phyloP scores from a whole-genome alignment of 2,888 invertebrate species.

The Syritta pipiens region DNA sequence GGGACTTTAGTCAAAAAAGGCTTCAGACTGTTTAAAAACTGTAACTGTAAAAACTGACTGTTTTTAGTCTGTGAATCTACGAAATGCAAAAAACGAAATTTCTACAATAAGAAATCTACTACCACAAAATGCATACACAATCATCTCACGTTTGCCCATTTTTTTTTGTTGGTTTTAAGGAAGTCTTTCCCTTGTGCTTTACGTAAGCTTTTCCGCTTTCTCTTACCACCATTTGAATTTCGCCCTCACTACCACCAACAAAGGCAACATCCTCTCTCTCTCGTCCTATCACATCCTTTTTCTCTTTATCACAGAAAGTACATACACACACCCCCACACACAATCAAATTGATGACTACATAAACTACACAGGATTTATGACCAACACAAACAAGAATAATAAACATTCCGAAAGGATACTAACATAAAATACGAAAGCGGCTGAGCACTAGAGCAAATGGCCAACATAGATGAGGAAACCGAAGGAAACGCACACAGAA shows the following conservation, averaged over 20 bases:
- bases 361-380: conserved; percentile 78
- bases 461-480: conserved; percentile 67
- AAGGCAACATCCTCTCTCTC: conserved; percentile 12
- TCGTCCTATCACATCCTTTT: conserved; percentile 22
- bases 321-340: conserved; percentile 31
- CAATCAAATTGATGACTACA: conserved; percentile 70
- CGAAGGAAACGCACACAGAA: conserved; percentile 64
- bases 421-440: conserved; percentile 68
- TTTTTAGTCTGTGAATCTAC: too few species aligned
- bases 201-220: conserved; percentile 38
- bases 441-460: conserved; percentile 70
- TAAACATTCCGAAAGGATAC: conserved; percentile 69
- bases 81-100: too few species aligned
- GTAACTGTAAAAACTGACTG: too few species aligned
- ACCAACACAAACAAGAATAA: conserved; percentile 75
- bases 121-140: conserved; percentile 1
- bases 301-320: conserved; percentile 45
- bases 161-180: too few species aligned
- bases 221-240: conserved; percentile 42
- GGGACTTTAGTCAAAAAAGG: too few species aligned
- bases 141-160: too few species aligned
- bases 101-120: conserved; percentile 20
- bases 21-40: too few species aligned
- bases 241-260: too few species aligned
- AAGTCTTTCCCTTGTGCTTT: conserved; percentile 41